Evolutionary conservation across 2,113 vertebrate species (phyloP), one percentile per base, ranked within the genome.

Genomic region (Thinocorus orbignyianus): DNA sequence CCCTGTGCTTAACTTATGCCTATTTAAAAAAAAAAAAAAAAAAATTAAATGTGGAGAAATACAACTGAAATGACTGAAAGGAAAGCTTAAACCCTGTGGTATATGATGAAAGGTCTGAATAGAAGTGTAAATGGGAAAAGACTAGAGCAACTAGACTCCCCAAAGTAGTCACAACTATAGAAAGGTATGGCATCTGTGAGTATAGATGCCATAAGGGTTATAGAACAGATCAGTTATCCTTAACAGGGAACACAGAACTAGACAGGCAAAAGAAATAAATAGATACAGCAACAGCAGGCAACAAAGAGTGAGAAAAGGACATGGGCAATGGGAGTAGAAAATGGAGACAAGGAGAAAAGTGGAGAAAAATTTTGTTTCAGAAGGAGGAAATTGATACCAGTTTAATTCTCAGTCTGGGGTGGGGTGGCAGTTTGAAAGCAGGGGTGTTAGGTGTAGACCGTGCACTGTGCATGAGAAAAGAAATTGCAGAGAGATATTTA

Each of bases 401-500:
- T 51, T 86, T 70, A 86, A 80, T 93, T 88, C 90, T 95, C 51
- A 66, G 24, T 39, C 35, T 26, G 9, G 8, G 8, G 3, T 77
- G 13, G 14, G 18, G 23, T 86, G 33, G 35, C 14, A 68, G 23
- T 82, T 66, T 88, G 76, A 81, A 86, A 58, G 6, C 4, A 9
- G 18, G 5, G n/a, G 19, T 69, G 10, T 80, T 17, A 37, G 13
- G 10, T 33, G 10, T 60, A 65, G 39, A 31, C 14, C 54, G 5
- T 93, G 62, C 60, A 78, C 20, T 57, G 6, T 92, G 71, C 60
- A 78, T 83, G 52, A 35, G 77, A 88, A 93, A 88, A 92, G 61
- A 92, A 93, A 84, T 57, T 52, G n/a, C 39, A 84, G 80, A 48
- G 61, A 92, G 72, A 90, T 90, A 96, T 93, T 95, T 93, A 88